A percentile compares a stretch with the other conserved stretches of the same genome.
Evolutionary conservation across 2,797 vertebrate genomes (phyloP).

Genomic region (Smutsia gigantea): DNA sequence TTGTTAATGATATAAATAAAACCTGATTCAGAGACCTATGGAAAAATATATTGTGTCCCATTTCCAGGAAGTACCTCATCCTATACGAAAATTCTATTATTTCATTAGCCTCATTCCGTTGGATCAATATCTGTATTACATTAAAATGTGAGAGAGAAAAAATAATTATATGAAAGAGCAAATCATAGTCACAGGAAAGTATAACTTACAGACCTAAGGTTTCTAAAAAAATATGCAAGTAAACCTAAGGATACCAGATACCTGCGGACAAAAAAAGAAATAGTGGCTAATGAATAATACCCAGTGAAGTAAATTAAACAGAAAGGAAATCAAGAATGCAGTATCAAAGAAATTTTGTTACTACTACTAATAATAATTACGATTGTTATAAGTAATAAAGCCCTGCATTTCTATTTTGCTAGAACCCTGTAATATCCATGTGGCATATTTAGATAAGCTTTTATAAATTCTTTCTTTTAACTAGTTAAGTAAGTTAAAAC

Average conservation of each 20-base stretch:
- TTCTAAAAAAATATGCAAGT: background rate
- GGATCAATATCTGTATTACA: background rate
- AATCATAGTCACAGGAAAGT: background rate
- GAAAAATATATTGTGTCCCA: background rate
- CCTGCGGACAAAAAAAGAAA: background rate
- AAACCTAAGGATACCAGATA: background rate
- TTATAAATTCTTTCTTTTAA: background rate
- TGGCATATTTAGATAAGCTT: background rate
- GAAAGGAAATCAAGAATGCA: background rate
- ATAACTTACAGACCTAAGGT: background rate
- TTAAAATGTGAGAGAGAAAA: background rate
- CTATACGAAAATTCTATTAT: background rate
- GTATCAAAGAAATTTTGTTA: background rate
- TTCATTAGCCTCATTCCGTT: background rate
- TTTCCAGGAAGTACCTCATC: background rate
- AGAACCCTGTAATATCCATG: background rate
- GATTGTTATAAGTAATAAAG: background rate
- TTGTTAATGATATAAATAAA: background rate
- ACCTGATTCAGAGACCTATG: background rate
- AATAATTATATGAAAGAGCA: background rate
- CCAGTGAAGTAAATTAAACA: background rate
- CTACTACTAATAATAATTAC: background rate
- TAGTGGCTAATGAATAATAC: background rate
- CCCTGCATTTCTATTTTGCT: background rate
- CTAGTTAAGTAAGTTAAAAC: background rate